phyloP scores from a whole-genome alignment of 1,140 invertebrate genomes.

The Octopus sinensis region DNA sequence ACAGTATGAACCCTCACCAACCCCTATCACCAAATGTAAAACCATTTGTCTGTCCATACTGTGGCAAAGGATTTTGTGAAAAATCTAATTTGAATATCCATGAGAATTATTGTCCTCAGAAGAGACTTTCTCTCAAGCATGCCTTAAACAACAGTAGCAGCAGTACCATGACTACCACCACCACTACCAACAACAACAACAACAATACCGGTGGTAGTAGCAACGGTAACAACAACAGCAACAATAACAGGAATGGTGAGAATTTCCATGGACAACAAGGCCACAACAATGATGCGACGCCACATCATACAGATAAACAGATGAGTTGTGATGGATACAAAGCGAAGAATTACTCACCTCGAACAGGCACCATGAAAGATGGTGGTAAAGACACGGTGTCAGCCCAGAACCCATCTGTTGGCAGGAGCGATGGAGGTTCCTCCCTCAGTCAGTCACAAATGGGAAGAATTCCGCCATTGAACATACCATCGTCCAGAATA shows the following conservation, averaged over 20 bases:
- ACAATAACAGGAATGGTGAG: neutral
- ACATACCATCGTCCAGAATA: neutral
- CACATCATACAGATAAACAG: neutral
- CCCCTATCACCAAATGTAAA: conserved; percentile 14
- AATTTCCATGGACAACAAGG: too few relatives aligned
- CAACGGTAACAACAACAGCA: neutral
- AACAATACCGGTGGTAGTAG: neutral
- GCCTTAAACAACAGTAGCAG: neutral
- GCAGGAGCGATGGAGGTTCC: neutral
- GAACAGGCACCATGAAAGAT: neutral
- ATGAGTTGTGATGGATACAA: neutral
- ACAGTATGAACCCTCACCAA: conserved; percentile 11
- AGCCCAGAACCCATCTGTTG: neutral
- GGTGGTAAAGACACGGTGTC: neutral
- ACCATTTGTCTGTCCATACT: conserved; percentile 18
- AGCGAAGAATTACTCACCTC: neutral
- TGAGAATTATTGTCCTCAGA: neutral
- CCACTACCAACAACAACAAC: neutral
- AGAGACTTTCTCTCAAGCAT: neutral
- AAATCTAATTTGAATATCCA: conserved; percentile 19
- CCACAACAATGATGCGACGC: neutral
- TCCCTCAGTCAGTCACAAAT: neutral
- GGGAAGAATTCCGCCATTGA: neutral
- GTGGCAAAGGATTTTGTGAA: conserved; percentile 21
- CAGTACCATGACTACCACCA: too few relatives aligned